Percentiles rank a stretch among this genome's conserved stretches.
Evolutionary conservation across 2,888 invertebrate species (phyloP).

Genomic region (Drosophila subsilvestris): DNA sequence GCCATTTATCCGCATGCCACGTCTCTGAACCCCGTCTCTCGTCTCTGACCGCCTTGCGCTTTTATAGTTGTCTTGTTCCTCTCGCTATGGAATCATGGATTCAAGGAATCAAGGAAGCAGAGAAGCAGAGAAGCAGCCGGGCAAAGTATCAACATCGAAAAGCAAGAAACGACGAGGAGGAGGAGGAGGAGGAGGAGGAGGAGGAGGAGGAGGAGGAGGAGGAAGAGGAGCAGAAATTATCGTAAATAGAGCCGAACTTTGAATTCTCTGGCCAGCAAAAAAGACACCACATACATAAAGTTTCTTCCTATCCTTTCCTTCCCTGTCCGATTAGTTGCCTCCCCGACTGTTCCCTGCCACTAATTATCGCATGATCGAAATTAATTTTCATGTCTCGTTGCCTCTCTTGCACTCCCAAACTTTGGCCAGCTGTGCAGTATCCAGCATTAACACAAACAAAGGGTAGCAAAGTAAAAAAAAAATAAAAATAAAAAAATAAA

Average conservation of each 20-base stretch:
- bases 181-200: conserved; percentile 3
- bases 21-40: background rate
- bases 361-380: background rate
- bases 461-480: background rate
- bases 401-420: background rate
- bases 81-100: too few relatives aligned
- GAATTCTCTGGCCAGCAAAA: conserved; percentile 10
- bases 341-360: too few relatives aligned
- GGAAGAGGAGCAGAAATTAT: too few relatives aligned
- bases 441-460: too few relatives aligned
- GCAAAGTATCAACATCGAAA: conserved; percentile 59
- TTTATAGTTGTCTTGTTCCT: conserved; percentile 69
- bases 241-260: conserved; percentile 31
- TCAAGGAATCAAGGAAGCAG: conserved; percentile 39
- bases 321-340: too few relatives aligned
- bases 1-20: conserved; percentile 2
- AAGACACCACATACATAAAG: background rate
- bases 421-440: too few relatives aligned
- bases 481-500: conserved; percentile 17
- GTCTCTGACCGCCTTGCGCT: conserved; percentile 49
- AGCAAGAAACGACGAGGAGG: conserved; percentile 21
- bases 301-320: too few relatives aligned
- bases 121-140: conserved; percentile 30
- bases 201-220: conserved; percentile 1
- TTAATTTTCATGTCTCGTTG: background rate